Evolutionary conservation across 2,113 vertebrate species (phyloP), one percentile per base, ranked within the genome.

Genomic region (Spermophilus dauricus): DNA sequence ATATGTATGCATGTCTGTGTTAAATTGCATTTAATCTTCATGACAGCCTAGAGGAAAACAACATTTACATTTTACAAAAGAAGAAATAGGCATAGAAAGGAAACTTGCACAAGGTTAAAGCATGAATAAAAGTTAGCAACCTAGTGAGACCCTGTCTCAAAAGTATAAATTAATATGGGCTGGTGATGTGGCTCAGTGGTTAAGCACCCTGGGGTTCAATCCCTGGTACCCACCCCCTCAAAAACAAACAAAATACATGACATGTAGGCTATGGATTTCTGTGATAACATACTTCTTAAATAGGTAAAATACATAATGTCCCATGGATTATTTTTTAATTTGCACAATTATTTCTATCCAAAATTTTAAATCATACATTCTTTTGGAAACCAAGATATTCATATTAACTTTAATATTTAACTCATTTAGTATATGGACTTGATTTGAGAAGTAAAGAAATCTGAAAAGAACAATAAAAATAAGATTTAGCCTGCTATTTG

Each of bases 21-120:
- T 4, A 39, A 80, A 87, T 89, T 24, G 90, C 72, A 91, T 67
- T 86, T 90, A 93, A 86, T 75, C 53, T 82, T 86, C n/a, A 70
- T 77, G 69, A 94, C 42, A 94, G 70, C 61, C 32, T 72, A 94
- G 28, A 84, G 26, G 14, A 39, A 95, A 91, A 32, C 76, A 65
- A 26, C 22, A 84, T 90, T 69, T 89, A 5, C 13, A 91, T 42
- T 95, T 86, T 72, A 91, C 39, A 80, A 80, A 86, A 56, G 81
- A 82, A 37, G 65, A 94, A 51, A 76, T 17, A 77, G 14, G 8
- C 20, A 84, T 30, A 13, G 24, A 84, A 88, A 89, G 37, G 63
- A 87, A 95, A 85, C 18, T 18, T 77, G 45, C 14, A 80, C 5
- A 91, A 81, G 11, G 11, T 61, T 45, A 76, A 97, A 85, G 18